These are phyloP conservation scores for Peribatodes rhomboidaria DNA, from an alignment of 2,888 invertebrate species.

Conservation along the genomic window DNA sequence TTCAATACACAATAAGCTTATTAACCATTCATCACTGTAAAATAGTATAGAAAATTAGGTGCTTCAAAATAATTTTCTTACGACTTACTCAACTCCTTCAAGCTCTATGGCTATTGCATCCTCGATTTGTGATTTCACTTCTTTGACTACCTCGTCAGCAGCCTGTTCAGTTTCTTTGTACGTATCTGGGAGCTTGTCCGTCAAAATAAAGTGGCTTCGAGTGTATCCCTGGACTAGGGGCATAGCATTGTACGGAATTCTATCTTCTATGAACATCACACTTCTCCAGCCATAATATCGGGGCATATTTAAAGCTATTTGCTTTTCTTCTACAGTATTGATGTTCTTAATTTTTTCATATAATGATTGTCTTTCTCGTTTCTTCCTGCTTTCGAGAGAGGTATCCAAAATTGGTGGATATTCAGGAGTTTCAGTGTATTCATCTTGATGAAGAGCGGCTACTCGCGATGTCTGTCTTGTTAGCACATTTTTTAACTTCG, in stretches of 20 bases:
- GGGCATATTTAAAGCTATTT: conserved; percentile 93
- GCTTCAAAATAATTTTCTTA: conserved; percentile 7
- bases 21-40: too few relatives aligned
- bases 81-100: conserved; percentile 86
- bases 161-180: conserved; percentile 81
- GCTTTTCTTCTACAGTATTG: conserved; percentile 93
- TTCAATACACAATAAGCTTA: too few relatives aligned
- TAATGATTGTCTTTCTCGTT: conserved; percentile 77
- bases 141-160: conserved; percentile 79
- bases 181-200: conserved; percentile 86
- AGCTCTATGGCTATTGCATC: conserved; percentile 89
- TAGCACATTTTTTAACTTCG: conserved; percentile 65
- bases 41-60: not conserved
- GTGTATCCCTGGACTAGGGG: conserved; percentile 91
- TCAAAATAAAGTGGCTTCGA: conserved; percentile 89
- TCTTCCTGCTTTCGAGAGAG: conserved; percentile 79
- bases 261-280: conserved; percentile 87
- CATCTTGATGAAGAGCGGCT: conserved; percentile 68
- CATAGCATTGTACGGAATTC: conserved; percentile 89
- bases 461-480: conserved; percentile 63
- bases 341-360: conserved; percentile 88
- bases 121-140: conserved; percentile 87
- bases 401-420: conserved; percentile 89
- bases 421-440: conserved; percentile 75
- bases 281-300: conserved; percentile 92